A percentile compares a stretch with the other conserved stretches of the same genome.
These are phyloP conservation scores for Labeo catla DNA, from an alignment of 2,113 vertebrate species.

Conservation along the genomic window DNA sequence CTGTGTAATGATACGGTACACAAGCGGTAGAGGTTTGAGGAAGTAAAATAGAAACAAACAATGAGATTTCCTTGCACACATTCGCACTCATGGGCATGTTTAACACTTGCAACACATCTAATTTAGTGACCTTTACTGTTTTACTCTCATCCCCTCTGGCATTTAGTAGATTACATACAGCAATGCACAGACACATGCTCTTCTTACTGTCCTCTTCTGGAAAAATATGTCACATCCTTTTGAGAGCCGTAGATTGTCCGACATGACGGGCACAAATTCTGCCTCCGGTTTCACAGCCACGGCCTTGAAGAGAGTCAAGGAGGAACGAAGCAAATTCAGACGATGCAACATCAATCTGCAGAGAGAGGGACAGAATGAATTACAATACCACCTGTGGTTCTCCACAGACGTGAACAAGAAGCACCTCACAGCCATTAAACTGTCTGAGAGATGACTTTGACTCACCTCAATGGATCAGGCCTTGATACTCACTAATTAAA, in stretches of 20 bases:
- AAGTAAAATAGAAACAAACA: not conserved
- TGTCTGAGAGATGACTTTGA: slow-evolving; percentile 47
- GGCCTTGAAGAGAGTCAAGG: slow-evolving; percentile 8
- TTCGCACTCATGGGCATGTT: not conserved
- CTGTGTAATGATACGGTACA: not conserved
- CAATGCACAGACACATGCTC: not conserved
- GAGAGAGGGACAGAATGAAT: not conserved
- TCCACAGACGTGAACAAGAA: slow-evolving; percentile 18
- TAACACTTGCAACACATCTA: not conserved
- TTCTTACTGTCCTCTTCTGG: not conserved
- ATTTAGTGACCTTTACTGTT: slow-evolving; percentile 29
- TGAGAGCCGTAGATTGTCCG: slow-evolving; percentile 3
- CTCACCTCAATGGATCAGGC: slow-evolving; percentile 50
- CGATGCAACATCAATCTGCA: not conserved
- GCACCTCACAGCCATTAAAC: slow-evolving; percentile 40
- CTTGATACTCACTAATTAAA: slow-evolving; percentile 53
- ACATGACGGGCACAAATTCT: slow-evolving; percentile 7
- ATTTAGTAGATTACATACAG: not conserved
- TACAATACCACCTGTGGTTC: slow-evolving; percentile 13
- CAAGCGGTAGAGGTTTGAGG: not conserved
- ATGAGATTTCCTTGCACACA: not conserved
- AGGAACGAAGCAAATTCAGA: not conserved
- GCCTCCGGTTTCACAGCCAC: slow-evolving; percentile 15
- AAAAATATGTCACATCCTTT: slow-evolving; percentile 29
- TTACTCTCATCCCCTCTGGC: not conserved